These are phyloP conservation scores for Platygyra sinensis DNA, from an alignment of 64 coral and sea anemone species.

Conservation along the genomic window DNA sequence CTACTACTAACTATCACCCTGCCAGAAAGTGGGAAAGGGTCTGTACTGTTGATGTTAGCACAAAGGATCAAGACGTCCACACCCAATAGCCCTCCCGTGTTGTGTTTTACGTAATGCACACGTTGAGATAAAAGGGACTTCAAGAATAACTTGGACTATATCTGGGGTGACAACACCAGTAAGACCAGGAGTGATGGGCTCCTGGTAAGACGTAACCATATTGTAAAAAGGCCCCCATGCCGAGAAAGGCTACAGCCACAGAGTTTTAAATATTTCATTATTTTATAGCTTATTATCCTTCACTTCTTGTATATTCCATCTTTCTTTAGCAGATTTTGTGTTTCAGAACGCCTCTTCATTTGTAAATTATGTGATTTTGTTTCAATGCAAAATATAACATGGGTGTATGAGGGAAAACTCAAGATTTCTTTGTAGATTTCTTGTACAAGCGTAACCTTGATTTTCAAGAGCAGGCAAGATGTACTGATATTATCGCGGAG, in stretches of 20 bases:
- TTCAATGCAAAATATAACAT: not conserved
- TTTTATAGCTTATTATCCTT: not conserved
- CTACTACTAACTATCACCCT: not conserved
- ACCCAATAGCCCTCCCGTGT: not conserved
- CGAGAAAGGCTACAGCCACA: no score
- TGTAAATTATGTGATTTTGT: not conserved
- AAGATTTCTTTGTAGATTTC: no score
- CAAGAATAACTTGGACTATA: no score
- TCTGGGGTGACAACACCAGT: no score
- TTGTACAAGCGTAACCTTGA: no score
- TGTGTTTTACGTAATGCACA: not conserved
- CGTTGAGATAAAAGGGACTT: not conserved
- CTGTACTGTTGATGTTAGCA: not conserved
- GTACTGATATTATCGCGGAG: no score
- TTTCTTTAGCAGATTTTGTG: not conserved
- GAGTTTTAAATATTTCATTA: not conserved
- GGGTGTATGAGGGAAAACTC: no score
- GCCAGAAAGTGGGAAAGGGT: not conserved
- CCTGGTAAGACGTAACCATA: not conserved
- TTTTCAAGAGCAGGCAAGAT: no score
- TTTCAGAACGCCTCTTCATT: not conserved
- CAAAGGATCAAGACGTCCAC: no score
- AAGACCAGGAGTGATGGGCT: no score
- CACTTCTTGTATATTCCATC: not conserved
- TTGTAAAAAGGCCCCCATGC: no score